phyloP scores from a whole-genome alignment of 2,797 vertebrate genomes.

The Cyclopterus lumpus region DNA sequence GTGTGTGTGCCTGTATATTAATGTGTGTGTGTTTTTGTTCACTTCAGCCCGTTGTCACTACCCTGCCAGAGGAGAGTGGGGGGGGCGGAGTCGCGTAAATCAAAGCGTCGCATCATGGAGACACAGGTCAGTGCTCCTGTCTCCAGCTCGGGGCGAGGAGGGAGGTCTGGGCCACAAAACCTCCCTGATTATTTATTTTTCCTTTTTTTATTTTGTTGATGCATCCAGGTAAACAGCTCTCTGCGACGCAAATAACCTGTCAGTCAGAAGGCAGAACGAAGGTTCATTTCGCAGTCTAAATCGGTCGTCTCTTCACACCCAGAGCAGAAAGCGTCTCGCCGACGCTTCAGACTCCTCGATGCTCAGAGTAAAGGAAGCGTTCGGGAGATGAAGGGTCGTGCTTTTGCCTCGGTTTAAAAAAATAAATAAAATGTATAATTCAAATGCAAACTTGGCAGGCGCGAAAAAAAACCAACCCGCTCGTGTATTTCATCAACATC shows the following conservation, averaged over 20 bases:
- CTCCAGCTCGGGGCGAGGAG: conserved; percentile 17
- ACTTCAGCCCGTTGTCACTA: conserved; percentile 82
- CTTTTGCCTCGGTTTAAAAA: conserved; percentile 40
- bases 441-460: conserved; percentile 55
- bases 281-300: conserved; percentile 58
- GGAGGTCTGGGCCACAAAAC: conserved; percentile 32
- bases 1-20: conserved; percentile 19
- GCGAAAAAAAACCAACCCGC: conserved; percentile 24
- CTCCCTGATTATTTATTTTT: conserved; percentile 38
- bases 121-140: conserved; percentile 84
- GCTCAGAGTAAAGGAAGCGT: conserved; percentile 19
- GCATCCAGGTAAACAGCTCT: conserved; percentile 67
- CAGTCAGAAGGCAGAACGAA: conserved; percentile 59
- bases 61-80: conserved; percentile 83
- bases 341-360: conserved; percentile 33
- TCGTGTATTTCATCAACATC: conserved; percentile 68
- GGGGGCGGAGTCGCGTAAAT: conserved; percentile 82
- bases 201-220: conserved; percentile 9
- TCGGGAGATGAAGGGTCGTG: conserved; percentile 22
- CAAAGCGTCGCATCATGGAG: conserved; percentile 85
- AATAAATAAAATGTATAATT: conserved; percentile 65
- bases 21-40: conserved; percentile 61
- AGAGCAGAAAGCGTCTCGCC: conserved; percentile 41
- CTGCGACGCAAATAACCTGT: conserved; percentile 70
- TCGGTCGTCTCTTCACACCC: conserved; percentile 52